Conservation (phyloP, 2,113 vertebrate species). For the Gymnorhina tibicen region DNA sequence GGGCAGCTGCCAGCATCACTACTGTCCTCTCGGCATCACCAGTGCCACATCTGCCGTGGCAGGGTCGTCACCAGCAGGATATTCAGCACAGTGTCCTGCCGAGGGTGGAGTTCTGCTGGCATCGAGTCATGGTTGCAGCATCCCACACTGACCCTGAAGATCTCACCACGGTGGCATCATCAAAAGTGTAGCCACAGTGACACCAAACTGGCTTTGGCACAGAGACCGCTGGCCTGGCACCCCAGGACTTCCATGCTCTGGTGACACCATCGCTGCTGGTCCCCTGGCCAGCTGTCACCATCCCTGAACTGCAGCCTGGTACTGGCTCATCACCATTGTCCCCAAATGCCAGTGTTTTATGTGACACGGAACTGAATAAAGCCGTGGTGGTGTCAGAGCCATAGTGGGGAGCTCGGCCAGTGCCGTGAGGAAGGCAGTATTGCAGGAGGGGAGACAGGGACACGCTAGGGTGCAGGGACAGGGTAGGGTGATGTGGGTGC, state of each 20-base stretch:
- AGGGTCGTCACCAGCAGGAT: not conserved
- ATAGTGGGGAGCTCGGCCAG: not conserved
- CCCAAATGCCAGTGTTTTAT: not conserved
- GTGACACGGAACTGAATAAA: not conserved
- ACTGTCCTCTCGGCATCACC: not conserved
- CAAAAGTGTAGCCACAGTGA: not conserved
- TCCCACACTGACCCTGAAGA: not conserved
- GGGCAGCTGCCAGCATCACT: not conserved
- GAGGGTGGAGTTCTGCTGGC: not conserved
- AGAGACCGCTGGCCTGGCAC: fast-evolving
- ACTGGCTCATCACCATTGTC: not conserved
- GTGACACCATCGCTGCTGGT: not conserved
- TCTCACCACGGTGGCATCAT: not conserved
- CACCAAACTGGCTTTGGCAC: not conserved
- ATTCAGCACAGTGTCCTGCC: not conserved
- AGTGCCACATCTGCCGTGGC: fast-evolving
- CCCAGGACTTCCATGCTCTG: not conserved
- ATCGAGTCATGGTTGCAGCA: not conserved
- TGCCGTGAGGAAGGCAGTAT: fast-evolving
- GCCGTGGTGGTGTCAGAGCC: not conserved
- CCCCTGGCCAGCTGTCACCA: not conserved
- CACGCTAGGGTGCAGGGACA: not conserved
- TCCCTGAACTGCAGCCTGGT: not conserved
- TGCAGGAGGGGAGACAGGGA: not conserved
- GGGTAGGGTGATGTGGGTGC: not conserved